phyloP scores from a whole-genome alignment of 1,140 invertebrate genomes.

The Diuraphis noxia region DNA sequence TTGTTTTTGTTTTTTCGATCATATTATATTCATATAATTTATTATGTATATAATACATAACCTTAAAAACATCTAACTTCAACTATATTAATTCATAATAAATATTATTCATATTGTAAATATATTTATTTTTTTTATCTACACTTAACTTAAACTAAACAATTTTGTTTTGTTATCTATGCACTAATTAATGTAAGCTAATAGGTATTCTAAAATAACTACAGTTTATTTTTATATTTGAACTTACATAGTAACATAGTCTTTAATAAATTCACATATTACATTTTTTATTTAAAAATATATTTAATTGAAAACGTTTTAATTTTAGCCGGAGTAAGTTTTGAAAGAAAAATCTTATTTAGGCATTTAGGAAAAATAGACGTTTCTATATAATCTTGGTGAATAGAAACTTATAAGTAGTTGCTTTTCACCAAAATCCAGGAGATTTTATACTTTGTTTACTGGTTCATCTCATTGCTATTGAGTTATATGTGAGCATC shows the following conservation, averaged over 20 bases:
- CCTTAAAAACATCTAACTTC: background rate
- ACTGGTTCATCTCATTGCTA: conserved; percentile 27
- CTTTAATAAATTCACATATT: background rate
- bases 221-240: background rate
- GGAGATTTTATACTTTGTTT: conserved; percentile 26
- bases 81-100: too few relatives aligned
- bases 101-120: too few relatives aligned
- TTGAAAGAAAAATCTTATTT: background rate
- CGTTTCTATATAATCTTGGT: background rate
- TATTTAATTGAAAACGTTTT: background rate
- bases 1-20: background rate
- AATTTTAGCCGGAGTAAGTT: background rate
- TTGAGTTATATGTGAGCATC: conserved; percentile 23
- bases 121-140: too few relatives aligned
- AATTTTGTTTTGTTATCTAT: background rate
- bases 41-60: too few relatives aligned
- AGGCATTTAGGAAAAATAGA: background rate
- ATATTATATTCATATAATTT: too few relatives aligned
- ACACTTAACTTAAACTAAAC: background rate
- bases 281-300: background rate
- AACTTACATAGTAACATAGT: background rate
- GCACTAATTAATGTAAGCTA: background rate
- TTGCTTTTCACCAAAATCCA: background rate
- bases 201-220: background rate
- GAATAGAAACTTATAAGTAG: background rate